Evolutionary conservation across 2,113 vertebrate genomes (phyloP), one percentile per base, ranked within the genome.

Genomic region (Kryptolebias marmoratus): DNA sequence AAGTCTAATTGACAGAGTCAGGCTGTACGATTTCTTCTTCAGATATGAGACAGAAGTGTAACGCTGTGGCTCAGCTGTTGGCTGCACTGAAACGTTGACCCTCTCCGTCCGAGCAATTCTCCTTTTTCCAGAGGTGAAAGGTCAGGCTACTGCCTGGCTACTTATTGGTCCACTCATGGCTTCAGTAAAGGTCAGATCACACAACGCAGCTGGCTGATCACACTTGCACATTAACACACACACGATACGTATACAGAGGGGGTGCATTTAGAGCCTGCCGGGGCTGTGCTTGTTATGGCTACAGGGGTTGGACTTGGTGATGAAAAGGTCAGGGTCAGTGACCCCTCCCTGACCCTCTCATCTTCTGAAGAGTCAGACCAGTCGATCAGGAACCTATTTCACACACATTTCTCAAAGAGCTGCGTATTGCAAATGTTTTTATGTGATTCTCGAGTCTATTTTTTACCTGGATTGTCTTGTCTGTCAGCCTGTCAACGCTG

Each of bases 161-260:
- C 88, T 88, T 89, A 92, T 91, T 82, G 82, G 87, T 75, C 47
- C 75, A 47, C 73, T 81, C 71, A 69, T 68, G 66, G 80, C 47
- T 80, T 81, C 75, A 42, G 62, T 36, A 75, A 87, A 91, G 83
- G 90, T 90, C 81, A 75, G 64, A 71, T 69, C 77, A 62, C 76
- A 81, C 81, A 63, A 88, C 87, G 88, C 89, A 90, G 84, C 86
- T 87, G 82, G 75, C 64, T 55, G 71, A 79, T 69, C 74, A 54
- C 77, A 59, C 49, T 4, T 53, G 49, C 63, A 72, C 82, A 84
- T 81, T 78, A 80, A 73, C 74, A 12, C 64, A 31, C 70, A 22
- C 63, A 65, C 79, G 73, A 72, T 8, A 31, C 65, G 53, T 27
- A 49, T n/a, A 75, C 68, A 75, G 60, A 65, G 10, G 74, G 67